Base-by-base conservation (phyloP, 2,888 invertebrate genomes). In the Ceratothoa steindachneri region DNA sequence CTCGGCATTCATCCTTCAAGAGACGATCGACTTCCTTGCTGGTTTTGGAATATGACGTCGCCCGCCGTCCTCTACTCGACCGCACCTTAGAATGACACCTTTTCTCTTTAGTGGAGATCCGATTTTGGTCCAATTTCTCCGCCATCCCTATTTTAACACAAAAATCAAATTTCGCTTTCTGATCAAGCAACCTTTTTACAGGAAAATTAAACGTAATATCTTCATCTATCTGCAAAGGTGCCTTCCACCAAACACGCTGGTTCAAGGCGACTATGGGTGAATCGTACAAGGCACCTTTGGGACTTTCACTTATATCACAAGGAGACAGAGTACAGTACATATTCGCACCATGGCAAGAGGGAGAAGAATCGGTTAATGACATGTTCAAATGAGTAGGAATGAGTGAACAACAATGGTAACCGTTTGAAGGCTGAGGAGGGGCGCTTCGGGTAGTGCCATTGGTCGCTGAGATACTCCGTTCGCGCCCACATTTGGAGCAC, bases 1-100 rank as follows among this genome's bases (percentile, higher is more conserved):
- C 76, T 22, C 76, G 28, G 28, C 76, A 76, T 30, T 76, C 76
- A 52, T 76, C 76, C 29, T 41, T 51, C 55, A 76, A 51, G 24
- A 76, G 76, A 52, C 31, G 9, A 4, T 30, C 27, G 2, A 76
- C 30, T 71, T 76, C 76, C 9, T 4, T 19, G 24, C 27, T 27
- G 7, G 12, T 31, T 28, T 51, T 64, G 31, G 69, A 15, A 5
- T 41, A 9, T 41, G 5, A 9, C 7, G 41, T 41, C 41, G 5
- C 7, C 7, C 7, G 41, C 41, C 15, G 41, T 15, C 15, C 15
- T 15, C 7, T 5, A 15, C 15, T 41, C 15, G 41, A 9, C 5
- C 41, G 41, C 15, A 9, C 41, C 7, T 41, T 15, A 15, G 41
- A 41, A 15, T 41, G 41, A 41, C 7, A 9, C 15, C 15, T 5